These are phyloP conservation scores for Pseudorasbora parva DNA, from an alignment of 2,113 vertebrate genomes.

Conservation along the genomic window DNA sequence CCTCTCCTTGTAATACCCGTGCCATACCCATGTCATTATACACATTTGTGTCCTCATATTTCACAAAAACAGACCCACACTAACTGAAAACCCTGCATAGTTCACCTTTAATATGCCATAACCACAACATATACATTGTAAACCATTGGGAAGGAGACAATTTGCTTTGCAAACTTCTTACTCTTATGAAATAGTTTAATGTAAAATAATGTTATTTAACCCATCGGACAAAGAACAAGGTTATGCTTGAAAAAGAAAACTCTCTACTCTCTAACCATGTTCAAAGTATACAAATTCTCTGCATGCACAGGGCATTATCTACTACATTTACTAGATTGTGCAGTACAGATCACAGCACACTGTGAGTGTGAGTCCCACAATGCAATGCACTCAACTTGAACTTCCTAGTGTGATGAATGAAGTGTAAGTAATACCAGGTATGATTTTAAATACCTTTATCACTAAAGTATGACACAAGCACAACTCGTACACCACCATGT, in stretches of 20 bases:
- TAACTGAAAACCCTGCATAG: neutral
- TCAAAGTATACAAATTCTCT: neutral
- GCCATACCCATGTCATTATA: no score
- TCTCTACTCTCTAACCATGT: neutral
- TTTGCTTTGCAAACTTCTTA: conserved; percentile 6
- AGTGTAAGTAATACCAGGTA: neutral
- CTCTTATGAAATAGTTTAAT: neutral
- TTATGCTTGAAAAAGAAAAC: neutral
- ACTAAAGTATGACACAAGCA: neutral
- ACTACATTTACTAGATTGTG: neutral
- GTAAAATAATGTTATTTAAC: neutral
- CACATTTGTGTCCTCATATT: no score
- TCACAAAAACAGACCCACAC: no score
- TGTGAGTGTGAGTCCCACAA: neutral
- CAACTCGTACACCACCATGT: neutral
- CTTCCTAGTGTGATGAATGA: neutral
- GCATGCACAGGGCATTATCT: neutral
- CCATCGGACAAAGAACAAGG: neutral
- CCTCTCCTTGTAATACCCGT: no score
- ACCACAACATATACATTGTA: neutral
- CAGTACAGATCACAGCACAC: neutral
- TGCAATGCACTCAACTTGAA: neutral
- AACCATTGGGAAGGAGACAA: neutral
- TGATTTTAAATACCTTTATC: neutral
- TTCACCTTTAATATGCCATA: neutral